phyloP scores from a whole-genome alignment of 1,140 invertebrate genomes.

The Eulimnadia texana region DNA sequence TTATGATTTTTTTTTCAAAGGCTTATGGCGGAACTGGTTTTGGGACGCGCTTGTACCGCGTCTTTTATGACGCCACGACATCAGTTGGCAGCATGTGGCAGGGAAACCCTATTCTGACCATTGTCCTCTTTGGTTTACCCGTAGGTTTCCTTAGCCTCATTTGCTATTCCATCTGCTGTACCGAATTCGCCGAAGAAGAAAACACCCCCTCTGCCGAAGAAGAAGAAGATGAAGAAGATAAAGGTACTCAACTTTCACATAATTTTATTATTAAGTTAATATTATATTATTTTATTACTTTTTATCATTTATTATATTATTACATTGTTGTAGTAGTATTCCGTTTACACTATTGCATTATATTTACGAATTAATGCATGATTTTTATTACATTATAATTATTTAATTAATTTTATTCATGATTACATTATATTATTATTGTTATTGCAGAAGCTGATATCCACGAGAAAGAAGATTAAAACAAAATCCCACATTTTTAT shows the following conservation, averaged over 20 bases:
- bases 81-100: conserved; percentile 68
- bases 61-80: conserved; percentile 58
- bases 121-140: conserved; percentile 74
- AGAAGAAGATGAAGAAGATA: conserved; percentile 46
- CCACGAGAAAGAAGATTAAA: conserved; percentile 1
- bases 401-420: no score
- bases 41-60: conserved; percentile 51
- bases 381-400: no score
- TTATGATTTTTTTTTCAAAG: conserved; percentile 32
- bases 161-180: conserved; percentile 82
- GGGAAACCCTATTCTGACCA: conserved; percentile 76
- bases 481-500: neutral
- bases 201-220: no score
- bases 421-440: no score
- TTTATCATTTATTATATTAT: no score
- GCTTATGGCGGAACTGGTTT: conserved; percentile 65
- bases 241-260: neutral
- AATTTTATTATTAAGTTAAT: no score
- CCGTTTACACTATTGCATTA: no score
- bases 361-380: no score
- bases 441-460: neutral
- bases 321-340: no score
- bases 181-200: conserved; percentile 85
- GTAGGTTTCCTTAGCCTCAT: conserved; percentile 83
- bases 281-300: neutral